Conservation (phyloP, 2,113 vertebrate species). For the Tichodroma muraria region DNA sequence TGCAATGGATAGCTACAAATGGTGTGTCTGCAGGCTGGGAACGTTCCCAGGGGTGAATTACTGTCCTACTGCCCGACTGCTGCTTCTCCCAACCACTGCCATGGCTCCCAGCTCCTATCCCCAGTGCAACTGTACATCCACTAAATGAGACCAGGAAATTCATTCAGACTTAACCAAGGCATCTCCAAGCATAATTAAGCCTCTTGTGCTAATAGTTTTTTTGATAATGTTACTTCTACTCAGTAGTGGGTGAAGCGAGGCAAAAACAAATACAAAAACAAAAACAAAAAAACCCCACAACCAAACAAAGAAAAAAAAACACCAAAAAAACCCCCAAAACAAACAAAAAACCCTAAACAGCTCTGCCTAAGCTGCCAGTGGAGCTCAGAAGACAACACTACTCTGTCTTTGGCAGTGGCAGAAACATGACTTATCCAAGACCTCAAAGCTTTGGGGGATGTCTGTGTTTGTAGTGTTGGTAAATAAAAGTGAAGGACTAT, state of each 20-base stretch:
- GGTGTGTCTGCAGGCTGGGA: constrained; percentile 23
- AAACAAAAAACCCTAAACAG: too few species aligned
- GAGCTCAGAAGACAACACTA: neutral
- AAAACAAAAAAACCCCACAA: too few species aligned
- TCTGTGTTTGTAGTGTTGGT: neutral
- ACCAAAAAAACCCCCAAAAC: too few species aligned
- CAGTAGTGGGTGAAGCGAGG: neutral
- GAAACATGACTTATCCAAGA: neutral
- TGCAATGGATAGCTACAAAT: constrained; percentile 56
- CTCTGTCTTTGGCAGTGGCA: neutral
- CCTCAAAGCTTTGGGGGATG: neutral
- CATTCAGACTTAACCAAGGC: constrained; percentile 6
- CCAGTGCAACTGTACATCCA: neutral
- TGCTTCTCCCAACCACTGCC: neutral
- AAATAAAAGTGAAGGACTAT: neutral
- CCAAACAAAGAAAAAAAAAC: too few species aligned
- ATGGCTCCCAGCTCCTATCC: neutral
- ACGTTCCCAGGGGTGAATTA: neutral
- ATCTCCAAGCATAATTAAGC: neutral
- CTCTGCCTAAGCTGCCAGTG: neutral
- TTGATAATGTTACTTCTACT: neutral
- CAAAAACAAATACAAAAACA: neutral
- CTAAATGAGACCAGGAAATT: neutral
- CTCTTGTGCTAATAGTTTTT: neutral
- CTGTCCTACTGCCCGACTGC: neutral